Evolutionary conservation across 2,113 vertebrate genomes (phyloP), one percentile per base, ranked within the genome.

Genomic region (Boleophthalmus pectinirostris): DNA sequence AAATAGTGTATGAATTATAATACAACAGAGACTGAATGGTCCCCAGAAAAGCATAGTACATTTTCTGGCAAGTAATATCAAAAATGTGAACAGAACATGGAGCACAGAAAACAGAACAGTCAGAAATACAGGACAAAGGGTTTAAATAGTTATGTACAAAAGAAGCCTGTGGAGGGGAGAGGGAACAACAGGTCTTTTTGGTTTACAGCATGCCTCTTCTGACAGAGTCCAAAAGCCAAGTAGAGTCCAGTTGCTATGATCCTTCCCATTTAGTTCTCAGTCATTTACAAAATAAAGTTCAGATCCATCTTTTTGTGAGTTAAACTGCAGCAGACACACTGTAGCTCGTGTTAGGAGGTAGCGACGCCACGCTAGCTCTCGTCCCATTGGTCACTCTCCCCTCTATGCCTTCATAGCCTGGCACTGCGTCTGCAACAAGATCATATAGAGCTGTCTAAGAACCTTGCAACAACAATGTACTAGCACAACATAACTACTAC

Each of bases 391-490:
- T 88, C 84, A 56, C 87, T 86, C 82, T 92, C 85, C 83, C 89
- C 89, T 89, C 86, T 81, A 43, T 81, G 87, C 77, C 82, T 78
- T 88, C 85, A 91, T 75, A 90, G 86, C 80, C 74, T 53, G 75
- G 67, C 74, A 66, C 89, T 91, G 86, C 87, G 87, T 82, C 93
- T 94, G 90, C 78, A 93, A 94, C 83, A 78, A 90, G 85, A 94
- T 81, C 83, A 90, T 82, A 90, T 54, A 73, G 33, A 74, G 46
- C 49, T 51, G 71, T 64, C 89, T 88, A 70, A 89, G 79, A 79
- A 84, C 66, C 71, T 87, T 75, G 81, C 49, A 81, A 14, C 70
- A 53, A 68, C 38, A 74, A 35, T 49, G 72, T 54, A 47, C 58
- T 45, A 47, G n/a, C n/a, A 58, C 49, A 35, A 29, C 67, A 53